Base-by-base conservation (phyloP, 2,113 vertebrate species). In the Ammodytes marinus region DNA sequence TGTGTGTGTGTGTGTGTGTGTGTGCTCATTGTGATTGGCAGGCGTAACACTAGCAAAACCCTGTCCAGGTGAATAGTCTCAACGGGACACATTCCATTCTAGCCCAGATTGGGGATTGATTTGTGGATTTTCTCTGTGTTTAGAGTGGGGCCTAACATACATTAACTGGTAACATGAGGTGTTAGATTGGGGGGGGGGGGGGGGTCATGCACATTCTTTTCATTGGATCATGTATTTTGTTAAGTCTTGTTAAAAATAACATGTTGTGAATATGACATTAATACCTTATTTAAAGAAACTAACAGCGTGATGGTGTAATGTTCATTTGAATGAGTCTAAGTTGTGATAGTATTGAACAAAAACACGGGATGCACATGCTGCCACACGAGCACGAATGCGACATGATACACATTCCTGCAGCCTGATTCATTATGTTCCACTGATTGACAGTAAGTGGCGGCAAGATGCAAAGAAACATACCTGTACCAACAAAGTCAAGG, bases 81-180 rank as follows among this genome's bases (percentile, higher is more conserved):
- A 66, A 69, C 0, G 77, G 83, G 88, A 89, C 73, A 74, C 81
- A 80, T 87, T 87, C 82, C 85, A 73, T 49, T 79, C 63, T 68
- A 59, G 60, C 35, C 37, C 55, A 86, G 71, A 74, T 70, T 69
- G 72, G 27, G 53, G 49, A 72, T 57, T 88, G 83, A 88, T 89
- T 86, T 81, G 75, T 75, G 80, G 84, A 87, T 79, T 86, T 86
- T 73, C 59, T 59, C 57, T 53, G 57, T 74, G 69, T 86, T 87
- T 88, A 73, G 79, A 84, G 63, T 67, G 77, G 60, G 79, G 80
- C 82, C 86, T 77, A 45, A 84, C 61, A 59, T 69, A 72, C 82
- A 83, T 74, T 47, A 83, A 80, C 60, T 75, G 77, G 79, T 84
- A 88, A 90, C 70, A 83, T 72, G 82, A 91, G 86, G 83, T 84